A percentile compares a stretch with the other conserved stretches of the same genome.
Evolutionary conservation across 2,113 vertebrate species (phyloP).

Genomic region (Protobothrops mucrosquamatus): DNA sequence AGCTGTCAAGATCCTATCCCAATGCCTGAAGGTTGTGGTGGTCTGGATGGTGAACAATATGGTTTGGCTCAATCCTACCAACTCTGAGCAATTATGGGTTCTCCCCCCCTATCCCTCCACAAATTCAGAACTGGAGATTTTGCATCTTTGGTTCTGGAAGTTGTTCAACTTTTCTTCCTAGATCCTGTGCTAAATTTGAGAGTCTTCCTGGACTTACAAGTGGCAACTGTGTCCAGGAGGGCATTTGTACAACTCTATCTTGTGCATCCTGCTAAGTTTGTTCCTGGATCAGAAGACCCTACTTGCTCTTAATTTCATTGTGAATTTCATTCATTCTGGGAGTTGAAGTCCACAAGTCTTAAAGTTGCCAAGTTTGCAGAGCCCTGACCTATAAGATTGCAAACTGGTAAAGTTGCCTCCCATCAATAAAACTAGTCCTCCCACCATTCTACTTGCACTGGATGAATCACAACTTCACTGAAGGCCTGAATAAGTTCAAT

Average conservation of each 20-base stretch:
- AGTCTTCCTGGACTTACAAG: not conserved
- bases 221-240: not conserved
- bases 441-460: not conserved
- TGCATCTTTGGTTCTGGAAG: not conserved
- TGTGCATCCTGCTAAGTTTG: not conserved
- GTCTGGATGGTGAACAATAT: not conserved
- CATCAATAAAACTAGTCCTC: not conserved
- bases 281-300: not conserved
- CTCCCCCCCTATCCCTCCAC: not conserved
- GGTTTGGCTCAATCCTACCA: not conserved
- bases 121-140: not conserved
- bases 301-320: not conserved
- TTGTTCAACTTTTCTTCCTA: not conserved
- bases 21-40: not conserved
- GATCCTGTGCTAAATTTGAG: not conserved
- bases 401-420: not conserved
- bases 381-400: not conserved
- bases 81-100: not conserved
- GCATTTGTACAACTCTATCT: not conserved
- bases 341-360: no score
- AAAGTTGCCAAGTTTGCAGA: no score
- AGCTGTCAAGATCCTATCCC: not conserved
- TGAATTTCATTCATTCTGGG: no score
- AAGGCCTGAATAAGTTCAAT: not conserved
- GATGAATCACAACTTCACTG: constrained; percentile 7